A percentile compares a stretch with the other conserved stretches of the same genome.
Conservation (phyloP, 2,888 invertebrate species). For the Isoperla grammatica region DNA sequence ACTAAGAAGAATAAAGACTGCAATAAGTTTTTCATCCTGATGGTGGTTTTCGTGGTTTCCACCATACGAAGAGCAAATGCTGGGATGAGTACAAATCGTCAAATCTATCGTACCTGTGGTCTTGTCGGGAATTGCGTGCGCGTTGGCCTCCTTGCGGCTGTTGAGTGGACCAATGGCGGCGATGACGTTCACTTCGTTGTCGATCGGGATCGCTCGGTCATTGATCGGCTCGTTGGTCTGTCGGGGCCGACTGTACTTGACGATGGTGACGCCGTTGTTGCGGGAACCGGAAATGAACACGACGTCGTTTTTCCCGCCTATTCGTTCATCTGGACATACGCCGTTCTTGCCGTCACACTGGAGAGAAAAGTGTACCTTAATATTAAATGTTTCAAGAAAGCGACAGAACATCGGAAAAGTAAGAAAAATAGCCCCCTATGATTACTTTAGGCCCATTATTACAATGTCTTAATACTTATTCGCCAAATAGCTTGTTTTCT, state of each 20-base stretch:
- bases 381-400: background rate
- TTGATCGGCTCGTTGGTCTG: constrained; percentile 67
- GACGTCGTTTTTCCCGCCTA: constrained; percentile 76
- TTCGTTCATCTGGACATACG: constrained; percentile 77
- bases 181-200: constrained; percentile 69
- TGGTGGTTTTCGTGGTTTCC: too few relatives aligned
- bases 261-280: constrained; percentile 71
- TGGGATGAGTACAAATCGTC: too few relatives aligned
- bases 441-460: too few relatives aligned
- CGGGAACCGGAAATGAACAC: constrained; percentile 68
- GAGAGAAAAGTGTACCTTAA: background rate
- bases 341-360: constrained; percentile 79
- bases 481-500: too few relatives aligned
- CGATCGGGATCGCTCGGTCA: constrained; percentile 62
- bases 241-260: constrained; percentile 72
- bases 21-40: too few relatives aligned
- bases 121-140: constrained; percentile 68
- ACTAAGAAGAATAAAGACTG: too few relatives aligned
- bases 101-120: constrained; percentile 57
- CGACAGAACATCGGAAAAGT: constrained; percentile 33
- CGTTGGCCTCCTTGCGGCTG: constrained; percentile 72
- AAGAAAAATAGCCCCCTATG: too few relatives aligned
- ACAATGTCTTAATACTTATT: too few relatives aligned
- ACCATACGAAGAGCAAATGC: too few relatives aligned
- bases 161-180: constrained; percentile 85